These are phyloP conservation scores for Eristalinus sepulchralis DNA, from an alignment of 2,888 invertebrate genomes.

Conservation along the genomic window DNA sequence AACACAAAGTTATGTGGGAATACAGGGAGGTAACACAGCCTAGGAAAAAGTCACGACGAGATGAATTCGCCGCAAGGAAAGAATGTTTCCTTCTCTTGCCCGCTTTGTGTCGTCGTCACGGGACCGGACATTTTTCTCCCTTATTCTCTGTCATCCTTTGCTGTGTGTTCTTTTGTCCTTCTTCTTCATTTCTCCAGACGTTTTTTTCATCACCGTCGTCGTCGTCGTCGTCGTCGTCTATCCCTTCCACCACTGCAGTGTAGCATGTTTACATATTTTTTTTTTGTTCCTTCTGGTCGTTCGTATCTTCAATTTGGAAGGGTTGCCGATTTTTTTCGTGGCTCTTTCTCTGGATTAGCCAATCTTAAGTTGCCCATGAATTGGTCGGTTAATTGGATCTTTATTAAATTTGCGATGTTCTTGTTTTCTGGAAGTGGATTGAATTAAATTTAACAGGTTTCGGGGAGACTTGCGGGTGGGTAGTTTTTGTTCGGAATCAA, in stretches of 20 bases:
- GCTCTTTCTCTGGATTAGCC: not conserved
- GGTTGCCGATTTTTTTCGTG: not conserved
- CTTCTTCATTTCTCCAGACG: slow-evolving; percentile 2
- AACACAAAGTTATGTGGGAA: not conserved
- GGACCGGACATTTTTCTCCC: slow-evolving; percentile 2
- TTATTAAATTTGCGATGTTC: not conserved
- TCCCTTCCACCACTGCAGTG: slow-evolving; percentile 15
- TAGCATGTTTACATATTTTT: not conserved
- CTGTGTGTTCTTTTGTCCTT: slow-evolving; percentile 4
- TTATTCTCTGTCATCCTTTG: slow-evolving; percentile 13
- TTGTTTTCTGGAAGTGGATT: no score
- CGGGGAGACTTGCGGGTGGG: no score
- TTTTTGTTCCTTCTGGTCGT: no score
- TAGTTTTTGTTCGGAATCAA: no score
- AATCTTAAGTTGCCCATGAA: not conserved
- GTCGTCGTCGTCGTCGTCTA: not conserved
- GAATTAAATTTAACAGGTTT: no score
- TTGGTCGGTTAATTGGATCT: not conserved
- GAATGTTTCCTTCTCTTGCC: slow-evolving; percentile 20
- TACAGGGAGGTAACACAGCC: not conserved
- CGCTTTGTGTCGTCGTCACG: slow-evolving; percentile 21
- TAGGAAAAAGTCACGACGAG: slow-evolving; percentile 13
- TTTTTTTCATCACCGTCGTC: slow-evolving; percentile 5
- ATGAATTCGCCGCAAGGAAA: slow-evolving; percentile 63
- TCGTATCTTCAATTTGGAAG: not conserved